Conservation (phyloP, 2,113 vertebrate genomes). For the Pomatorhinus ruficollis region DNA sequence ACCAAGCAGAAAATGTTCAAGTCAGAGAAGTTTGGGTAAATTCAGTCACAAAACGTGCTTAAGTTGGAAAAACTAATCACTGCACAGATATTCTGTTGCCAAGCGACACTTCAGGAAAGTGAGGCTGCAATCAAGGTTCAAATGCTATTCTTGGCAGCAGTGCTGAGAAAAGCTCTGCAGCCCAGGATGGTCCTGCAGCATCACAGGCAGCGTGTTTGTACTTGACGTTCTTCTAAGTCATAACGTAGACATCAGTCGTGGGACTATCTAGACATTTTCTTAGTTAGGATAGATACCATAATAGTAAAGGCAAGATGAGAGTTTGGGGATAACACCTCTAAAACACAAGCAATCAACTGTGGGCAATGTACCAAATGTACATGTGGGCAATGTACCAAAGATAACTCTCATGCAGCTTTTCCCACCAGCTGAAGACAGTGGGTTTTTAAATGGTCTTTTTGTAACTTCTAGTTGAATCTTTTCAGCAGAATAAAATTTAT, state of each 20-base stretch:
- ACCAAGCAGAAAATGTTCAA: not conserved
- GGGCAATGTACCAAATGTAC: not conserved
- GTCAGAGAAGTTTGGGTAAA: not conserved
- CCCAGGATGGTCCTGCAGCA: not conserved
- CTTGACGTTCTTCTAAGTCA: not conserved
- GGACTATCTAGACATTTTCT: not conserved
- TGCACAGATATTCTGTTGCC: not conserved
- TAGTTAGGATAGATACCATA: not conserved
- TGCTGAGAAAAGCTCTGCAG: not conserved
- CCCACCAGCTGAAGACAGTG: not conserved
- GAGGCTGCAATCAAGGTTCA: not conserved
- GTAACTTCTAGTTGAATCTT: not conserved
- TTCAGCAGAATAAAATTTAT: not conserved
- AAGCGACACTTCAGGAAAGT: not conserved
- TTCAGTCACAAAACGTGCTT: not conserved
- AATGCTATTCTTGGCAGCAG: not conserved
- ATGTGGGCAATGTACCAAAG: not conserved
- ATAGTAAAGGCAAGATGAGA: not conserved
- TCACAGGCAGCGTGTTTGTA: not conserved
- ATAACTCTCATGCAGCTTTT: not conserved
- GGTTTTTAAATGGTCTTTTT: not conserved
- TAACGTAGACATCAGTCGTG: accelerated
- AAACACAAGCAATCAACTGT: not conserved
- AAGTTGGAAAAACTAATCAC: not conserved
- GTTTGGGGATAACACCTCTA: not conserved